Conservation (phyloP, 2,113 vertebrate species). For the Podarcis cretensis region DNA sequence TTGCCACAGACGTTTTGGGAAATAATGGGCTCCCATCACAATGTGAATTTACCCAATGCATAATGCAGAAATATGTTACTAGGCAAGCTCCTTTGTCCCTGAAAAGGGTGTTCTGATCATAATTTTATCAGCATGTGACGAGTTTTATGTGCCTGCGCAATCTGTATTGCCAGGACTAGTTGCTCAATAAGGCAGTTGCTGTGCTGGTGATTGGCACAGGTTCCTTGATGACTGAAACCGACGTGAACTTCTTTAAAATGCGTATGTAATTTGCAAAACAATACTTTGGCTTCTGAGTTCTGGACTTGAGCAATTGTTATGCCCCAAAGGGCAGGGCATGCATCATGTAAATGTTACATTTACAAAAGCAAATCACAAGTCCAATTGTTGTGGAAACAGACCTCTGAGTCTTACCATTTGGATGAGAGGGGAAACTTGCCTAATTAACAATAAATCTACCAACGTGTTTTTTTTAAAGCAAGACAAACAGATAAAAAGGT, state of each 20-base stretch:
- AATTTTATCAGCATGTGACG: not conserved
- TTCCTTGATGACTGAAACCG: not conserved
- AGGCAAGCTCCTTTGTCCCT: not conserved
- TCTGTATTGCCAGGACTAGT: not conserved
- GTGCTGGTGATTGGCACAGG: not conserved
- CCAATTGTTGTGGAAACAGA: not conserved
- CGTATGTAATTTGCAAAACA: conserved; percentile 1
- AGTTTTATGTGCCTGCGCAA: not conserved
- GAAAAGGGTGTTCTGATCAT: not conserved
- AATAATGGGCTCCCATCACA: not conserved
- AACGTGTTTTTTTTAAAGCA: not conserved
- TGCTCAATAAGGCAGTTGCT: conserved; percentile 5
- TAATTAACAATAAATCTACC: not conserved
- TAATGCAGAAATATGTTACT: not conserved
- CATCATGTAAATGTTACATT: not conserved
- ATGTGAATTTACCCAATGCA: not conserved
- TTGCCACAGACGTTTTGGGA: not conserved
- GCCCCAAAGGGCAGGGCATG: not conserved
- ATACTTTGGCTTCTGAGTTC: not conserved
- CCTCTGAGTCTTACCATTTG: not conserved
- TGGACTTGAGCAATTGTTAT: not conserved
- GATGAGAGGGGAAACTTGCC: not conserved
- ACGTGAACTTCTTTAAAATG: not conserved
- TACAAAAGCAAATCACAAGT: not conserved
- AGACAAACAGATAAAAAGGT: too few relatives aligned